phyloP scores from a whole-genome alignment of 2,888 invertebrate species.

The Caenorhabditis parvicauda region DNA sequence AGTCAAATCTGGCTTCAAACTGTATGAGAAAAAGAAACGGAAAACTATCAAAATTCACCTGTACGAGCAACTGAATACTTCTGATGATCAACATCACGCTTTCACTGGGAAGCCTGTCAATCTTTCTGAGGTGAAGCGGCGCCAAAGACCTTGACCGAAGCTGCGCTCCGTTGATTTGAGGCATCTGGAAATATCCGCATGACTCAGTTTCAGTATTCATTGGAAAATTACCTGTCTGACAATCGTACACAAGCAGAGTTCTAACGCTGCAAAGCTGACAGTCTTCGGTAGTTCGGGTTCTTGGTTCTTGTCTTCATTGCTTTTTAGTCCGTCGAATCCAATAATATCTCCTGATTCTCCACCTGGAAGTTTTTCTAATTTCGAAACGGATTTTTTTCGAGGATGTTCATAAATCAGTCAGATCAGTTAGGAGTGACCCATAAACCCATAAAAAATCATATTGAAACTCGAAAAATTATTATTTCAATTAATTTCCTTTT shows the following conservation, averaged over 20 bases:
- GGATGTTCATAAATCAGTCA: no score
- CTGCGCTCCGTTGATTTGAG: slow-evolving; percentile 59
- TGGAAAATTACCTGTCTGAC: slow-evolving; percentile 12
- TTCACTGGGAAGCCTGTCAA: slow-evolving; percentile 39
- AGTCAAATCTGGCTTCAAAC: no score
- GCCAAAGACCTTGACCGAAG: slow-evolving; percentile 38
- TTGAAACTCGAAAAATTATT: no score
- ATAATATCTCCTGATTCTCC: slow-evolving; percentile 17
- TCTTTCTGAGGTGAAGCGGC: slow-evolving; percentile 46
- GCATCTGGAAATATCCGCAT: slow-evolving; percentile 41
- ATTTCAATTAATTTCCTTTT: no score
- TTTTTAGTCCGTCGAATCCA: slow-evolving; percentile 6
- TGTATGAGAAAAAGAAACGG: no score
- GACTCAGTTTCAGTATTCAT: neutral
- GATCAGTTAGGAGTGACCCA: no score
- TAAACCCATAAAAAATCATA: no score
- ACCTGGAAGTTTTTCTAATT: no score
- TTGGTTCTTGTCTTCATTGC: neutral
- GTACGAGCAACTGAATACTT: slow-evolving; percentile 18
- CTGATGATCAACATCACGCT: slow-evolving; percentile 24
- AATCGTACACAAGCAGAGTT: slow-evolving; percentile 21
- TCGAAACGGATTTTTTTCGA: no score
- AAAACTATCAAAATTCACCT: neutral
- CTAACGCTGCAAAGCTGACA: slow-evolving; percentile 18
- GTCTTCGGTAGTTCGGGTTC: slow-evolving; percentile 7